These are phyloP conservation scores for Zootoca vivipara DNA, from an alignment of 2,113 vertebrate genomes.

Conservation along the genomic window DNA sequence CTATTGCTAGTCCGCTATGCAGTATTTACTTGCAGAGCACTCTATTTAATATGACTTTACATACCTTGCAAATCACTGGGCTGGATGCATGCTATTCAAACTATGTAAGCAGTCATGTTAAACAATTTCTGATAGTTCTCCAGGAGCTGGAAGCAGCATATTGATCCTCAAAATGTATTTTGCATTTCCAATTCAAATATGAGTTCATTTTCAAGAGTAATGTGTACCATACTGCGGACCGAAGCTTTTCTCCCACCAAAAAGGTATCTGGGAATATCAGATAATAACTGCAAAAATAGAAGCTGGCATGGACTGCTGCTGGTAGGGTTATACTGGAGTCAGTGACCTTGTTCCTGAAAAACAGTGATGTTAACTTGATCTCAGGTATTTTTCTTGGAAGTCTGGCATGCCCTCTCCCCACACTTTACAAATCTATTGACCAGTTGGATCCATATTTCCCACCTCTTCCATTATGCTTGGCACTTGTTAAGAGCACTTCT, in stretches of 20 bases:
- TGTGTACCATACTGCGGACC: not conserved
- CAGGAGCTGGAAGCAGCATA: not conserved
- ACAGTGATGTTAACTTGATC: not conserved
- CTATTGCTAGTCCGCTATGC: not conserved
- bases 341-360: not conserved
- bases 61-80: constrained; percentile 38
- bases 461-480: not conserved
- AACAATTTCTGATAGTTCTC: not conserved
- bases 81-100: constrained; percentile 1
- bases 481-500: not conserved
- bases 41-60: not conserved
- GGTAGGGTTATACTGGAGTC: not conserved
- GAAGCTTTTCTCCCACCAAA: not conserved
- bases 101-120: constrained; percentile 12
- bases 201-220: not conserved
- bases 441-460: not conserved
- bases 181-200: not conserved
- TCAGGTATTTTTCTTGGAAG: not conserved
- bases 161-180: not conserved
- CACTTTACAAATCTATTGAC: not conserved
- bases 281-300: not conserved
- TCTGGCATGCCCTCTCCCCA: not conserved
- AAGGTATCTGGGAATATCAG: not conserved
- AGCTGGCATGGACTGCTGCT: no score
- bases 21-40: not conserved